Evolutionary conservation across 2,888 invertebrate genomes (phyloP), one percentile per base, ranked within the genome.

Genomic region (Tetranychus truncatus): DNA sequence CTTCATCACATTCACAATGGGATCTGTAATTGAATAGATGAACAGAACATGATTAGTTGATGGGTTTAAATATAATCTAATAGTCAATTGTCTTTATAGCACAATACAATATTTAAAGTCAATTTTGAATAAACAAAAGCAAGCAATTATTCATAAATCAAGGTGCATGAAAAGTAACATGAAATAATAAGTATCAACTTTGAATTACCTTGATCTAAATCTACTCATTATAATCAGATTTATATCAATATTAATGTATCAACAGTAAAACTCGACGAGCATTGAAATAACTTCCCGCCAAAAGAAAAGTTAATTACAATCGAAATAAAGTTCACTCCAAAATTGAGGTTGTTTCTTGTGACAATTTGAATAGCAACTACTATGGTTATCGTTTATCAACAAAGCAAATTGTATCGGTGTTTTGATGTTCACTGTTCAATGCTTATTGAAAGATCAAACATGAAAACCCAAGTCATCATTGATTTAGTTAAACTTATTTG

Each of bases 1-100:
- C 9, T 67, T 67, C 24, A 24, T 67, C 67, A 24, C 67, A 67
- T 18, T 67, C 21, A 67, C 67, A 67, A 67, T 67, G 67, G 9
- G 67, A 67, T 67, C 24, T 55, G 55, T 7, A 15, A 55, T 55
- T 15, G 55, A 55, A 55, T 5, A 9, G 2, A 55, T 55, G 3
- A 7, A 3, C 9, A 55, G 15, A 9, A 15, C 9, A 15, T 55
- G 15, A 55, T 55, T 15, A 55, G 55, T 55, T 15, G 15, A 55
- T 5, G 55, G 7, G 34, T 34, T 34, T 34, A 34, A 34, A 34
- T 34, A 34, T 5, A 34, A 34, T 34, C 34, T 5, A 34, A 34
- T 34, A 3, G 34, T 34, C 34, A 34, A 34, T 5, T 34, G 34
- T 34, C 5, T 34, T 34, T 3, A 34, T 1, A 34, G 34, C 5